phyloP scores from a whole-genome alignment of 2,113 vertebrate species.

The Spea multiplicata region DNA sequence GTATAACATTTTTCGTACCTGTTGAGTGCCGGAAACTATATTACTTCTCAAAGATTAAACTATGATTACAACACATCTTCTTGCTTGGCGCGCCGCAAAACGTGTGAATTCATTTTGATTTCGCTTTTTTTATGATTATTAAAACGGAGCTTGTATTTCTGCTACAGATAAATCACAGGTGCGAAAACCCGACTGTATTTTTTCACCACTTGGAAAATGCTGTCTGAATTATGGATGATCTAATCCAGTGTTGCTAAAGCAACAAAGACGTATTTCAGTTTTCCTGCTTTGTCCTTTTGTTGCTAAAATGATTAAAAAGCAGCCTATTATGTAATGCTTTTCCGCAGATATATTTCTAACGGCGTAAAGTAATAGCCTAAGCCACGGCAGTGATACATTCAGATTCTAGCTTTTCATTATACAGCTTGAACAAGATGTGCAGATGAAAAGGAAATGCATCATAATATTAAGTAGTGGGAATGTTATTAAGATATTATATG shows the following conservation, averaged over 20 bases:
- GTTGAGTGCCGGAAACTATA: slow-evolving; percentile 35
- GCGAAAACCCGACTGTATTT: slow-evolving; percentile 12
- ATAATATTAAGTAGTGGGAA: too few relatives aligned
- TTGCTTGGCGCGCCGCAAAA: slow-evolving; percentile 26
- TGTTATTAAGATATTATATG: too few relatives aligned
- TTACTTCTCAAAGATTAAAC: slow-evolving; percentile 40
- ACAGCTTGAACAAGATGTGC: neutral
- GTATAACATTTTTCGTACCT: slow-evolving; percentile 23
- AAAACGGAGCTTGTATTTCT: slow-evolving; percentile 7
- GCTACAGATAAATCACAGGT: slow-evolving; percentile 37
- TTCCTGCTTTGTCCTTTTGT: slow-evolving; percentile 8
- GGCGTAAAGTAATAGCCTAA: slow-evolving; percentile 32
- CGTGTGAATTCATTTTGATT: slow-evolving; percentile 34
- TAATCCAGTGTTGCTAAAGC: slow-evolving; percentile 39
- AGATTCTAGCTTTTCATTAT: neutral
- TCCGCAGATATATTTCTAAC: slow-evolving; percentile 43
- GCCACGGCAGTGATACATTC: neutral
- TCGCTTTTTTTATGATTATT: slow-evolving; percentile 28
- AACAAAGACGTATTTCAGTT: slow-evolving; percentile 22
- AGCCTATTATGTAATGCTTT: slow-evolving; percentile 17
- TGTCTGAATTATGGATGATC: slow-evolving; percentile 39
- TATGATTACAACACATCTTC: neutral
- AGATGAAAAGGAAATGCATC: too few relatives aligned
- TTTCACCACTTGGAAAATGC: slow-evolving; percentile 6
- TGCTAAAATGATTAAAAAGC: slow-evolving; percentile 48